These are phyloP conservation scores for Tokudaia tokunoshimensis DNA, from an alignment of 2,797 vertebrate species.

Conservation along the genomic window DNA sequence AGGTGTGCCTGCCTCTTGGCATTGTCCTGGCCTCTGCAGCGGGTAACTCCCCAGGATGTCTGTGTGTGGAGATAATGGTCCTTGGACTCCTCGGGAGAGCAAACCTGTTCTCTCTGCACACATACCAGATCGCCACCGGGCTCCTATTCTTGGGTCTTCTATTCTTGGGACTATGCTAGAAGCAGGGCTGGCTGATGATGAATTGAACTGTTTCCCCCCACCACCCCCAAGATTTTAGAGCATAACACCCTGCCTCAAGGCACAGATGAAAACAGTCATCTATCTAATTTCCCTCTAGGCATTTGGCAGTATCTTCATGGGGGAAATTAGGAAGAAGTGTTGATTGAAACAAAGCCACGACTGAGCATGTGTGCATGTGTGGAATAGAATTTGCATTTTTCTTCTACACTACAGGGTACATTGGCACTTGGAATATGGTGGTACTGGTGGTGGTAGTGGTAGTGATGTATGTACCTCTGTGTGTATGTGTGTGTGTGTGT, in stretches of 20 bases:
- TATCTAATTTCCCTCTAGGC: slow-evolving; percentile 46
- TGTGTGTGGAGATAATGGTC: slow-evolving; percentile 67
- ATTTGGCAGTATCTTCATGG: slow-evolving; percentile 40
- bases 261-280: slow-evolving; percentile 55
- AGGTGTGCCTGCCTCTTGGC: slow-evolving; percentile 70
- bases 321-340: neutral
- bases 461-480: neutral
- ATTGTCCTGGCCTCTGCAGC: slow-evolving; percentile 62
- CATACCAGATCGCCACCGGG: slow-evolving; percentile 36
- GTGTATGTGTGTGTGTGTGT: neutral
- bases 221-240: slow-evolving; percentile 36
- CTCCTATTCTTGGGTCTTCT: slow-evolving; percentile 18
- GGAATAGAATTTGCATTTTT: slow-evolving; percentile 1
- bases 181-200: slow-evolving; percentile 64
- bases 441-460: neutral
- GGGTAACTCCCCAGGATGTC: slow-evolving; percentile 46
- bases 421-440: slow-evolving; percentile 6
- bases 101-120: slow-evolving; percentile 49
- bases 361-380: neutral
- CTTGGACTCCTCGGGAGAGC: slow-evolving; percentile 13
- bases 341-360: neutral
- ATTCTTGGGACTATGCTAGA: neutral
- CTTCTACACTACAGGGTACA: neutral
- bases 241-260: slow-evolving; percentile 35
- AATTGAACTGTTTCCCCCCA: slow-evolving; percentile 46